Evolutionary conservation across 2,888 invertebrate genomes (phyloP), one percentile per base, ranked within the genome.

Genomic region (Oscheius onirici): DNA sequence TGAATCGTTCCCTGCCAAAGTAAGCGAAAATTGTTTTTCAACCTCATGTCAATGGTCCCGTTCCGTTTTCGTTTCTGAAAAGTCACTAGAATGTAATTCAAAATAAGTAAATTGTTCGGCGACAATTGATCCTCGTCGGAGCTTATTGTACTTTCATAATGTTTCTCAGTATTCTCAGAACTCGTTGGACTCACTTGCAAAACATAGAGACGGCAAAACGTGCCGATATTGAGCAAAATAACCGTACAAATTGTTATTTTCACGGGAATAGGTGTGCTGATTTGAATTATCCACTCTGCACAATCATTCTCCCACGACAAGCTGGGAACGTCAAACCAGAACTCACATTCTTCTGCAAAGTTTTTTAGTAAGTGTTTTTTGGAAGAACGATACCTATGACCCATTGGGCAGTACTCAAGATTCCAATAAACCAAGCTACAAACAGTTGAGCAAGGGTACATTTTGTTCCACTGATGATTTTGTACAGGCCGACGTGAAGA

Each of bases 271-370:
- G 63, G 28, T 6, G 63, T 63, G n/a, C 49, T 49, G 1, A 63
- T 20, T 17, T 63, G 28, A 63, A 63, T 63, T 26, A 63, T 46
- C 34, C 46, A 49, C 2, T 63, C 63, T 10, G 46, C 5, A 28
- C 63, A 63, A 22, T 49, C 17, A 24, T 63, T 49, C 46, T 63
- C 63, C 63, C 63, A 63, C 8, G 49, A 49, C 63, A 46, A 63
- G 26, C 15, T 46, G 15, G 20, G n/a, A 15, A 46, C 28, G 24
- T 63, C 63, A 15, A 63, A 63, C 49, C 34, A 63, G 24, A 63
- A 63, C 1, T 44, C 46, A 26, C 63, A 63, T 1, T 34, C 20
- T 34, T 63, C 63, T 63, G 49, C n/a, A 63, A 20, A 24, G 17
- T 17, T 20, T 5, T 43, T 44, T 3, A 6, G 15, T 26, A 2